Percentiles rank a stretch among this genome's conserved stretches.
Conservation (phyloP, 2,888 invertebrate species). For the Drosophila meridionalis region DNA sequence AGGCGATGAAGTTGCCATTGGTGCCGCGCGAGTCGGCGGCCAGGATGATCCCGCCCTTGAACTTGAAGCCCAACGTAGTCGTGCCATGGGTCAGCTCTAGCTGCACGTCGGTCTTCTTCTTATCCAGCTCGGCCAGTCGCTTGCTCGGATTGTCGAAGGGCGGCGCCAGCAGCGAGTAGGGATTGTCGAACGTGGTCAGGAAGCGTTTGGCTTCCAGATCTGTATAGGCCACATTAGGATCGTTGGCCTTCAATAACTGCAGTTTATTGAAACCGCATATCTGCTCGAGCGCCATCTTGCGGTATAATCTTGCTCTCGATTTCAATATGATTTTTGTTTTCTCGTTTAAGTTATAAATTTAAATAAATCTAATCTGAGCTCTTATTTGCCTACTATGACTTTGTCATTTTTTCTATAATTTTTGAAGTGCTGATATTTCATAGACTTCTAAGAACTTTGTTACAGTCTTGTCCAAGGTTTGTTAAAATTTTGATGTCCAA, state of each 20-base stretch:
- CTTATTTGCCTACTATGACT: too few relatives aligned
- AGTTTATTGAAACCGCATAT: background rate
- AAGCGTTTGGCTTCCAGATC: background rate
- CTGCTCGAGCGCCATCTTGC: background rate
- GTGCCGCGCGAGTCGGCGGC: conserved; percentile 99
- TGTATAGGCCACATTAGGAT: background rate
- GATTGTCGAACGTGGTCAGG: background rate
- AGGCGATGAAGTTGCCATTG: conserved; percentile 96
- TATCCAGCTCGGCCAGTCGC: background rate
- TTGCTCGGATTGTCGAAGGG: background rate
- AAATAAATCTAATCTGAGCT: too few relatives aligned
- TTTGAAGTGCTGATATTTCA: too few relatives aligned
- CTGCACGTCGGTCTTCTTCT: background rate
- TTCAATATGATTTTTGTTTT: background rate
- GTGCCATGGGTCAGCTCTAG: conserved; percentile 90
- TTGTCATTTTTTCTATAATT: too few relatives aligned
- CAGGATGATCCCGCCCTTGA: conserved; percentile 95
- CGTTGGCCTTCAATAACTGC: too few relatives aligned
- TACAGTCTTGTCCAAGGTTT: too few relatives aligned
- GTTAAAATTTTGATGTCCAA: too few relatives aligned
- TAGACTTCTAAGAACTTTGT: too few relatives aligned
- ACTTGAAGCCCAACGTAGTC: conserved; percentile 98
- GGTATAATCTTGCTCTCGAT: too few relatives aligned
- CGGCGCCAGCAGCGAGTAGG: background rate
- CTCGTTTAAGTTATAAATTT: too few relatives aligned